Conservation (phyloP, 2,888 invertebrate genomes). For the Tetranychus truncatus region DNA sequence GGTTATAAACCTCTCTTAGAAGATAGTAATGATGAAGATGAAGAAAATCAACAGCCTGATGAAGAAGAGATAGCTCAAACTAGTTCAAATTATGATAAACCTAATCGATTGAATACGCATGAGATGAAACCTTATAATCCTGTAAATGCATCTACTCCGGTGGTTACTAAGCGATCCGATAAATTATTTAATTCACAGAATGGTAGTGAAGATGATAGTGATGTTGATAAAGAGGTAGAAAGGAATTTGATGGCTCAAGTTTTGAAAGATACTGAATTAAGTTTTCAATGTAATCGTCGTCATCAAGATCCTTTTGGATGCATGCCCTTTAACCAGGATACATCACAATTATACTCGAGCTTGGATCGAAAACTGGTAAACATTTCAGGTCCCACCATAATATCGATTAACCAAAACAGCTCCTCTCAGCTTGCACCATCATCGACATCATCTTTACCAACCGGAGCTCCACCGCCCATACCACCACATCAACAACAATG, state of each 20-base stretch:
- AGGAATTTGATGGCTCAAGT: conserved; percentile 21
- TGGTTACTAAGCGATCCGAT: background rate
- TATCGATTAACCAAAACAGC: background rate
- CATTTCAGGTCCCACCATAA: background rate
- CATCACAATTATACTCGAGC: conserved; percentile 7
- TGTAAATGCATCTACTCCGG: background rate
- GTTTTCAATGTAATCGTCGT: conserved; percentile 6
- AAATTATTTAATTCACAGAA: background rate
- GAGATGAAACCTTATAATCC: background rate
- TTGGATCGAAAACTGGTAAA: conserved; percentile 4
- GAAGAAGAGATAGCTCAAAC: conserved; percentile 3
- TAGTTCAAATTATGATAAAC: background rate
- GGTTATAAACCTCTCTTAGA: conserved; percentile 17
- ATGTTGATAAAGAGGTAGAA: conserved; percentile 21
- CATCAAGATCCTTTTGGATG: conserved; percentile 12
- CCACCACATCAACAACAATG: conserved; percentile 9
- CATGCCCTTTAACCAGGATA: conserved; percentile 15
- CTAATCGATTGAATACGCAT: conserved; percentile 16
- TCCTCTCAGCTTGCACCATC: background rate
- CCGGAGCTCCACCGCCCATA: background rate
- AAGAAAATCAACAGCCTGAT: conserved; percentile 14
- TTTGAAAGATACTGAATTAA: conserved; percentile 11
- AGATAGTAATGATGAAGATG: conserved; percentile 17
- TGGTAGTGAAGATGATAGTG: conserved; percentile 9
- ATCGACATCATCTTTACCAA: background rate